Evolutionary conservation across 2,888 invertebrate genomes (phyloP).

Genomic region (Rambutsinella grinnellia): DNA sequence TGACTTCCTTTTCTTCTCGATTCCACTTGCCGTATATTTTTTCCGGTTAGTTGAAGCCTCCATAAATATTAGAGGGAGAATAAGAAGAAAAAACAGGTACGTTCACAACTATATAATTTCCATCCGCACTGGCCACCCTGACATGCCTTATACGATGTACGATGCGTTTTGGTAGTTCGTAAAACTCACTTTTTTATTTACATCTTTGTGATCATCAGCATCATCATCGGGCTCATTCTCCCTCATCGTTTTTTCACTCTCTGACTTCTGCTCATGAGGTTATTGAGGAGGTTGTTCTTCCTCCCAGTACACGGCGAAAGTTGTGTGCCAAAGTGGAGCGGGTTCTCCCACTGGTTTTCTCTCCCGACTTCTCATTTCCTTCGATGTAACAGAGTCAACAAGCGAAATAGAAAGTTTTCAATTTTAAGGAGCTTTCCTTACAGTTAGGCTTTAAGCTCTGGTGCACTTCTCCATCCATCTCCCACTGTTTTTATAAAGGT

Average conservation of each 20-base stretch:
- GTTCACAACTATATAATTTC: background rate
- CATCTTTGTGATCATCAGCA: constrained; percentile 5
- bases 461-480: background rate
- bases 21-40: background rate
- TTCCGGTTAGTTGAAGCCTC: background rate
- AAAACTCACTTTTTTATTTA: constrained; percentile 9
- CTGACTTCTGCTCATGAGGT: constrained; percentile 9
- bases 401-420: background rate
- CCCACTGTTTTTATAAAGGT: background rate
- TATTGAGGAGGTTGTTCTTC: background rate
- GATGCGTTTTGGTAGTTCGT: background rate
- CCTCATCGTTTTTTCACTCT: constrained; percentile 1
- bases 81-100: background rate
- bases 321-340: background rate
- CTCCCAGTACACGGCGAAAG: background rate
- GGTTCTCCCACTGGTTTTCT: background rate
- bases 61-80: background rate
- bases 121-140: background rate
- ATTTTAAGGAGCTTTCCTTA: background rate
- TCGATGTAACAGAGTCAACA: background rate
- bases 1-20: constrained; percentile 8
- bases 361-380: background rate
- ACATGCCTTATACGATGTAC: background rate
- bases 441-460: background rate
- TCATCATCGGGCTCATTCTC: background rate